These are phyloP conservation scores for Sinocyclocheilus maitianheensis DNA, from an alignment of 2,113 vertebrate genomes.

Conservation along the genomic window DNA sequence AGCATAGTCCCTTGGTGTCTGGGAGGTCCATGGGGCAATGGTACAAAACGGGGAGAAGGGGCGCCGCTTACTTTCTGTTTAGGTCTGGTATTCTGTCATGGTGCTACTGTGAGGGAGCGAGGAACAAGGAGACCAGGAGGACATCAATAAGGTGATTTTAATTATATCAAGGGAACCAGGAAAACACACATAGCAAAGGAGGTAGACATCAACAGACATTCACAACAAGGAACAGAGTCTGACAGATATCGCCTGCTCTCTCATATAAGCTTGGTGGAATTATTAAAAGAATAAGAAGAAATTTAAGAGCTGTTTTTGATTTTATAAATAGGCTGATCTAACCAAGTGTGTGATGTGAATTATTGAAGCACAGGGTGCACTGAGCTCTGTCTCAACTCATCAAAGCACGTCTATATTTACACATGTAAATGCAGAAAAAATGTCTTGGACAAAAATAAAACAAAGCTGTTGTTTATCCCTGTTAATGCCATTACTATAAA, in stretches of 20 bases:
- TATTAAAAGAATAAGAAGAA: slow-evolving; percentile 4
- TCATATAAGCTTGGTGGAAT: not conserved
- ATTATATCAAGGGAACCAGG: too few relatives aligned
- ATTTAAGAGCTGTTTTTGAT: not conserved
- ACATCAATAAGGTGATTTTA: too few relatives aligned
- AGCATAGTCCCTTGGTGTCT: too few relatives aligned
- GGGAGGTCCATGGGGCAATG: too few relatives aligned
- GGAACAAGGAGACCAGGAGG: too few relatives aligned
- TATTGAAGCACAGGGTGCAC: slow-evolving; percentile 55
- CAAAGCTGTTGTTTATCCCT: slow-evolving; percentile 46
- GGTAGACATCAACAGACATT: too few relatives aligned
- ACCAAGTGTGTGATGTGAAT: slow-evolving; percentile 48
- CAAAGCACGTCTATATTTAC: slow-evolving; percentile 44
- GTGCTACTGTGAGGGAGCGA: too few relatives aligned
- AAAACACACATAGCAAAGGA: too few relatives aligned
- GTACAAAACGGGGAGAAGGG: too few relatives aligned
- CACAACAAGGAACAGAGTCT: too few relatives aligned
- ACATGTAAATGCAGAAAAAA: slow-evolving; percentile 45
- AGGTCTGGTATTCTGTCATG: too few relatives aligned
- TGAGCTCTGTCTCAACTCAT: slow-evolving; percentile 27
- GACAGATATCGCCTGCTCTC: not conserved
- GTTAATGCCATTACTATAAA: slow-evolving; percentile 53
- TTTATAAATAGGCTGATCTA: slow-evolving; percentile 29
- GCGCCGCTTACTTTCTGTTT: too few relatives aligned
- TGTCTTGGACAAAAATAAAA: slow-evolving; percentile 19